These are phyloP conservation scores for Hippocampus abdominalis DNA, from an alignment of 2,113 vertebrate species.

Conservation along the genomic window DNA sequence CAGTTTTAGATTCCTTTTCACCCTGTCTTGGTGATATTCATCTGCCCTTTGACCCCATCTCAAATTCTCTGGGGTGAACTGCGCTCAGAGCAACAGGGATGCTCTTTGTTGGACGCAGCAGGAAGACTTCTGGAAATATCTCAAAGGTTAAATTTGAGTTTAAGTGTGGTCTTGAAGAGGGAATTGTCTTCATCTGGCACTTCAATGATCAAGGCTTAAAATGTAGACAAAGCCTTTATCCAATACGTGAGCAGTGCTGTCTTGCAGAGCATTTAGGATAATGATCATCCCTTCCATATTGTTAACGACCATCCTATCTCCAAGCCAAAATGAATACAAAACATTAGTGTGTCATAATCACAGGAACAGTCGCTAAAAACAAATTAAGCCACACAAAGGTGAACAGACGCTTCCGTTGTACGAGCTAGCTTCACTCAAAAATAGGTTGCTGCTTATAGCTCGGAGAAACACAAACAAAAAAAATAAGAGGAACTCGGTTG, in stretches of 20 bases:
- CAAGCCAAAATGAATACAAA: conserved; percentile 8
- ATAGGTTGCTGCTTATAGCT: too few relatives aligned
- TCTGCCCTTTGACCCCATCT: neutral
- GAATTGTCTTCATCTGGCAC: conserved; percentile 12
- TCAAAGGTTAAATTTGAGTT: conserved; percentile 2
- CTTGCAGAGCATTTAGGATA: conserved; percentile 13
- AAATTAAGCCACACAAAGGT: conserved; percentile 5
- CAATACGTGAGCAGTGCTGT: conserved; percentile 4
- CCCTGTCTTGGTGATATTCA: neutral
- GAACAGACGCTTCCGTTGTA: conserved; percentile 21
- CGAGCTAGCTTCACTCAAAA: too few relatives aligned
- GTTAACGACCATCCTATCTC: conserved; percentile 1
- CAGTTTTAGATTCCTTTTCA: neutral
- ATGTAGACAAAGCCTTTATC: conserved; percentile 1
- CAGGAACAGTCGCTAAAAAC: conserved; percentile 21
- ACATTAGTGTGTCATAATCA: conserved; percentile 5
- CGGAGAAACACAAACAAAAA: too few relatives aligned
- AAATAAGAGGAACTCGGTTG: neutral
- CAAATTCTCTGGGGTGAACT: neutral
- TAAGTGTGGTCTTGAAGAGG: neutral
- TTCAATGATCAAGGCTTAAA: neutral
- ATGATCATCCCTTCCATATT: conserved; percentile 12
- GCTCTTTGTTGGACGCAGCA: neutral
- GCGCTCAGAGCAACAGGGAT: neutral
- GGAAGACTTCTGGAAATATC: conserved; percentile 5